These are phyloP conservation scores for Meganola albula DNA, from an alignment of 2,888 invertebrate species.

Conservation along the genomic window DNA sequence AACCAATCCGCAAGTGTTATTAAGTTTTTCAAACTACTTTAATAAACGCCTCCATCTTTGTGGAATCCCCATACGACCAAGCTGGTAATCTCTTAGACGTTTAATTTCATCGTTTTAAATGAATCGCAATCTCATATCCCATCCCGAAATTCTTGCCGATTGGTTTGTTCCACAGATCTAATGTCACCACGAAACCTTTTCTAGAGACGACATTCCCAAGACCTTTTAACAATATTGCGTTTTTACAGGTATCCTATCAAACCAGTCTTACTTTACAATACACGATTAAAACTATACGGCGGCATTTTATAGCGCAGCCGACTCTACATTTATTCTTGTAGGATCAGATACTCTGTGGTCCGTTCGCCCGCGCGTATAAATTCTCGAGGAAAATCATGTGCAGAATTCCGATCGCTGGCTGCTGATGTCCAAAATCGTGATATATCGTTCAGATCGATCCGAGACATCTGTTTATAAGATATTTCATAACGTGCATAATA, in stretches of 20 bases:
- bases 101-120: constrained; percentile 64
- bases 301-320: no score
- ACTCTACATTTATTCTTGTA: no score
- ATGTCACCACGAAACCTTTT: no score
- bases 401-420: constrained; percentile 65
- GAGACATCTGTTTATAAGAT: constrained; percentile 66
- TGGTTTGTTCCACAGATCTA: constrained; percentile 29
- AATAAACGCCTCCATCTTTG: constrained; percentile 53
- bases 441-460: constrained; percentile 59
- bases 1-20: constrained; percentile 32
- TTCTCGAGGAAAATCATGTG: constrained; percentile 58
- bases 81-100: constrained; percentile 55
- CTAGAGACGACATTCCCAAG: no score
- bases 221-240: no score
- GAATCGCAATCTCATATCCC: constrained; percentile 55
- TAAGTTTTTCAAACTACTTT: constrained; percentile 47
- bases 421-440: constrained; percentile 68
- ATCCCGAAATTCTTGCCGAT: constrained; percentile 47
- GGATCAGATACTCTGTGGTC: no score
- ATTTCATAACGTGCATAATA: constrained; percentile 57
- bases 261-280: no score
- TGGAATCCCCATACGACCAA: constrained; percentile 51
- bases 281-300: no score
- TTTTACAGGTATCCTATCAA: no score
- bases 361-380: constrained; percentile 50